Evolutionary conservation across 2,113 vertebrate genomes (phyloP).

Genomic region (Rhinoderma darwinii): DNA sequence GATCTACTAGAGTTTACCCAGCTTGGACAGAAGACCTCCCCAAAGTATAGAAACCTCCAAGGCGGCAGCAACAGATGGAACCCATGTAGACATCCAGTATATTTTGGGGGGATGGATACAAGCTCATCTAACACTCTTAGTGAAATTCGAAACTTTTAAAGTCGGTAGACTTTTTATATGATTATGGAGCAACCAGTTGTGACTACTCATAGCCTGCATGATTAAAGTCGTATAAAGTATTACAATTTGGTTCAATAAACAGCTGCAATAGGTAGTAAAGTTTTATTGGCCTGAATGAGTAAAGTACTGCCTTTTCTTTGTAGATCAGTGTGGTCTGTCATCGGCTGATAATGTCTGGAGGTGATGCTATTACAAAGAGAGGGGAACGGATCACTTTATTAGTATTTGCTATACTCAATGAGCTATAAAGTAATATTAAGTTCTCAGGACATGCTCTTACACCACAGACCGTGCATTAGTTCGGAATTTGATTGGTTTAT

Average conservation of each 20-base stretch:
- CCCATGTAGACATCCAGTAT: too few species aligned
- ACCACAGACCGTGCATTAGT: background rate
- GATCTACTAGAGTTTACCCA: too few species aligned
- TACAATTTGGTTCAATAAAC: background rate
- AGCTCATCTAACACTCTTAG: too few species aligned
- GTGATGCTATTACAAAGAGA: background rate
- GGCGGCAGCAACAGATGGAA: too few species aligned
- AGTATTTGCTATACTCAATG: background rate
- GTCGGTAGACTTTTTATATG: background rate
- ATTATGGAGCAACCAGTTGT: background rate
- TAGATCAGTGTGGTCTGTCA: background rate
- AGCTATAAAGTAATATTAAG: background rate
- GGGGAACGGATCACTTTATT: background rate
- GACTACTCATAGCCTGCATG: background rate
- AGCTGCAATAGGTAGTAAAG: background rate
- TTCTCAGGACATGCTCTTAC: background rate
- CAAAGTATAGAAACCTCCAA: too few species aligned
- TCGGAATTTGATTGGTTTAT: background rate
- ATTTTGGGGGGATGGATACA: too few species aligned
- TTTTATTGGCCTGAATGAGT: background rate
- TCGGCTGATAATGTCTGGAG: background rate
- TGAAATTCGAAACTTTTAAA: too few species aligned
- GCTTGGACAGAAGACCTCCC: too few species aligned
- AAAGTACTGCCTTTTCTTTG: background rate
- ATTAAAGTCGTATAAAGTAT: background rate